Conservation (phyloP, 2,797 vertebrate genomes). For the Oceanodroma leucorhoa region DNA sequence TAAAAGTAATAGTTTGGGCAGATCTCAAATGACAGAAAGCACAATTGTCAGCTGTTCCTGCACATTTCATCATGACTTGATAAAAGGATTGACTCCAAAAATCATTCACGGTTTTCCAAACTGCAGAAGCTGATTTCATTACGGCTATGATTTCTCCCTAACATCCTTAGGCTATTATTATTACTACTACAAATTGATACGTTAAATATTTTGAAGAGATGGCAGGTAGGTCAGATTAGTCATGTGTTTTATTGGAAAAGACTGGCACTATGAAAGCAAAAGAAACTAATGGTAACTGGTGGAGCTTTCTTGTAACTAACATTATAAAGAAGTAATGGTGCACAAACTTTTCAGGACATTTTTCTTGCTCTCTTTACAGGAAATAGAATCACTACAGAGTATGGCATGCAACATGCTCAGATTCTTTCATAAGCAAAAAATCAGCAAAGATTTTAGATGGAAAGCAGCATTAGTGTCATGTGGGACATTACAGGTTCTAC, state of each 20-base stretch:
- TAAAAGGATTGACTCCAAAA: background rate
- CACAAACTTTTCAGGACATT: background rate
- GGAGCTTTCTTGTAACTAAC: background rate
- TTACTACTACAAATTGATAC: background rate
- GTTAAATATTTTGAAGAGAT: background rate
- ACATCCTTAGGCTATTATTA: background rate
- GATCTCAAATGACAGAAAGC: background rate
- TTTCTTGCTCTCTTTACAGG: conserved; percentile 44
- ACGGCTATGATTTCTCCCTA: background rate
- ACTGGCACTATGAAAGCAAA: background rate
- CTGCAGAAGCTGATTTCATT: background rate
- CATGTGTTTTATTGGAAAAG: background rate
- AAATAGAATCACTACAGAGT: conserved; percentile 46
- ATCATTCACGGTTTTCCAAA: background rate
- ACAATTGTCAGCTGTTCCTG: background rate
- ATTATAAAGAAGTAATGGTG: background rate
- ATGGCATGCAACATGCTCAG: conserved; percentile 58
- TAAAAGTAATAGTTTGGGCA: background rate
- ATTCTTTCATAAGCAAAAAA: conserved; percentile 9
- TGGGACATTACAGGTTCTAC: conserved; percentile 35
- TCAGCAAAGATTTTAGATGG: conserved; percentile 13
- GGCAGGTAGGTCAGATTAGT: background rate
- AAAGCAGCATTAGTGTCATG: conserved; percentile 20
- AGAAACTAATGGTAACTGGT: background rate
- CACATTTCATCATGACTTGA: background rate